Percentiles rank a stretch among this genome's conserved stretches.
phyloP scores from a whole-genome alignment of 1,140 invertebrate species.

The Drosophila baimaii region DNA sequence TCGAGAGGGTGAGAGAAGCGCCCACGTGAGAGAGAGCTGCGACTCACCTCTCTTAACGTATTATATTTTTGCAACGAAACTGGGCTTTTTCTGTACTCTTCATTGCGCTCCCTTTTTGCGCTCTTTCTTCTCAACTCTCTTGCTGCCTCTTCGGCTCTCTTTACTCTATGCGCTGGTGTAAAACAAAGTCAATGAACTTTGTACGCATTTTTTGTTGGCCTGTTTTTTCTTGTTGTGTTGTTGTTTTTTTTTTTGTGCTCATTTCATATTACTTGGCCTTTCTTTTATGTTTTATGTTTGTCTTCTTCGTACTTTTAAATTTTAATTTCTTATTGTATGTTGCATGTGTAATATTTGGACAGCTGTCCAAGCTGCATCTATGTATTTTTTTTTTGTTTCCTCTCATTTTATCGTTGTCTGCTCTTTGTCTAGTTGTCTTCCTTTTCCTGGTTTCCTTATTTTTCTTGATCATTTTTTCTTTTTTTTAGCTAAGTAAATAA shows the following conservation, averaged over 20 bases:
- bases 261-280: constrained; percentile 52
- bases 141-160: constrained; percentile 2
- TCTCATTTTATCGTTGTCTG: constrained; percentile 12
- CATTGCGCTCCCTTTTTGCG: neutral
- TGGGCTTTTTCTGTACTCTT: neutral
- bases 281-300: constrained; percentile 60
- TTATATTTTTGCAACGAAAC: constrained; percentile 48
- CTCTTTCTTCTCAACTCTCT: neutral
- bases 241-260: constrained; percentile 51
- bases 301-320: constrained; percentile 69
- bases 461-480: constrained; percentile 6
- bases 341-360: constrained; percentile 76
- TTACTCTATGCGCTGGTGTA: constrained; percentile 53
- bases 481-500: constrained; percentile 9
- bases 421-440: constrained; percentile 10
- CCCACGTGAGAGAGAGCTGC: constrained; percentile 9
- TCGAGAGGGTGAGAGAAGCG: neutral
- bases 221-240: constrained; percentile 42
- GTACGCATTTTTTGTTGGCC: constrained; percentile 72
- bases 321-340: constrained; percentile 31
- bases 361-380: constrained; percentile 60
- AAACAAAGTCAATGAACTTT: constrained; percentile 81
- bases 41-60: neutral
- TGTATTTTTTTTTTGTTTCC: constrained; percentile 9
- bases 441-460: constrained; percentile 10